Percentiles rank a stretch among this genome's conserved stretches.
Conservation (phyloP, 2,797 vertebrate species). For the Anabacerthia variegaticeps region DNA sequence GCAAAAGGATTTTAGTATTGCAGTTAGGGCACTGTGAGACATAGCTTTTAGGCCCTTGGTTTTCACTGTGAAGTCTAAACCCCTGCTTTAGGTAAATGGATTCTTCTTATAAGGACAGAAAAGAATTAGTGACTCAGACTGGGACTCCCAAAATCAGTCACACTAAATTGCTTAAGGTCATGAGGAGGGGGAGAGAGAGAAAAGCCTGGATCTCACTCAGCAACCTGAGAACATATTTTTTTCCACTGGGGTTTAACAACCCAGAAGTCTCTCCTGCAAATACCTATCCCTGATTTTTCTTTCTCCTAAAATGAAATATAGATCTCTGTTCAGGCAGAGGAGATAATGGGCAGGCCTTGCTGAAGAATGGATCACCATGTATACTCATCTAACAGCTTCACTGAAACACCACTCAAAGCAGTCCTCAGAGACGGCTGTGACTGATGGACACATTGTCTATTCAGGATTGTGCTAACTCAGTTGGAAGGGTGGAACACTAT, state of each 20-base stretch:
- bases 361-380: not conserved
- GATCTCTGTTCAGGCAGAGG: not conserved
- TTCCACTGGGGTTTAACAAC: not conserved
- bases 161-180: not conserved
- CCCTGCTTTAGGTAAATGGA: not conserved
- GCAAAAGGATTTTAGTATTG: not conserved
- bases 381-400: not conserved
- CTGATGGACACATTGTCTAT: conserved; percentile 22
- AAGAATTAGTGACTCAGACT: not conserved
- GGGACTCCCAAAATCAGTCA: not conserved
- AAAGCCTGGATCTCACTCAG: not conserved
- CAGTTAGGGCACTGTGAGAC: not conserved
- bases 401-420: conserved; percentile 6
- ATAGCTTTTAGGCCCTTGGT: not conserved
- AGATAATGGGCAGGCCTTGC: not conserved
- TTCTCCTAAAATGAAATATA: conserved; percentile 18
- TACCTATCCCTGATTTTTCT: not conserved
- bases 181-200: not conserved
- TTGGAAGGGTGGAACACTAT: conserved; percentile 28
- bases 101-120: not conserved
- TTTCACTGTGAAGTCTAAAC: not conserved
- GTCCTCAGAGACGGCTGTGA: conserved; percentile 22
- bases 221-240: not conserved
- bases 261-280: not conserved
- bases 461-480: conserved; percentile 18